Conservation (phyloP, 2,888 invertebrate species). For the Melinaea menophilus region DNA sequence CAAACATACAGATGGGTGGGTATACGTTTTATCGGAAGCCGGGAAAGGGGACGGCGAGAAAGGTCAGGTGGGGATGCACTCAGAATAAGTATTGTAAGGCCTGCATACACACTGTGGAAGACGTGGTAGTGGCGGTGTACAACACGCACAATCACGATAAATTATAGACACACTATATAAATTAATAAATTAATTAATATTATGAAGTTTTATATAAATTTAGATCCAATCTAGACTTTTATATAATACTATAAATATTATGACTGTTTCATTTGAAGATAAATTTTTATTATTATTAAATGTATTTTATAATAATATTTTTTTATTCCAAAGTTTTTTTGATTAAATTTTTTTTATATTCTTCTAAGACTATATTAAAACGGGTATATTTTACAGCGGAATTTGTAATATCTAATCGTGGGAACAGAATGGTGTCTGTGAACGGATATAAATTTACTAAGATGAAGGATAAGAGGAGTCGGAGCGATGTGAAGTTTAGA, state of each 20-base stretch:
- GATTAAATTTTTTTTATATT: too few species aligned
- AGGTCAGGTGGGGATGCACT: constrained; percentile 54
- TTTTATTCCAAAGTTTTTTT: too few species aligned
- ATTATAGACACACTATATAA: not conserved
- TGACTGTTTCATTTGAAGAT: not conserved
- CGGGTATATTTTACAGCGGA: constrained; percentile 32
- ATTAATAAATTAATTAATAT: not conserved
- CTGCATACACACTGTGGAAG: constrained; percentile 50
- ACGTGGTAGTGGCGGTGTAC: constrained; percentile 56
- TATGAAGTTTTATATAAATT: not conserved
- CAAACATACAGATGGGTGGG: constrained; percentile 54
- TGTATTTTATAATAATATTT: too few species aligned
- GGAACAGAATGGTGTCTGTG: constrained; percentile 33
- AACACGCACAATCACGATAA: constrained; percentile 35
- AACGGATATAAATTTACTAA: constrained; percentile 37
- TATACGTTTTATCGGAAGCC: constrained; percentile 57
- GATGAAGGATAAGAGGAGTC: constrained; percentile 26
- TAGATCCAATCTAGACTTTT: not conserved
- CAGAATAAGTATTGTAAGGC: constrained; percentile 61
- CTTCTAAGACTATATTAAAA: not conserved
- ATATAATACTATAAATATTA: not conserved
- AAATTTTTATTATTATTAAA: too few species aligned
- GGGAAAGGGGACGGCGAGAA: constrained; percentile 43
- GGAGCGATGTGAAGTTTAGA: constrained; percentile 16
- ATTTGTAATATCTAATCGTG: constrained; percentile 38